phyloP scores from a whole-genome alignment of 2,888 invertebrate species.

The Argyra leucocephala region DNA sequence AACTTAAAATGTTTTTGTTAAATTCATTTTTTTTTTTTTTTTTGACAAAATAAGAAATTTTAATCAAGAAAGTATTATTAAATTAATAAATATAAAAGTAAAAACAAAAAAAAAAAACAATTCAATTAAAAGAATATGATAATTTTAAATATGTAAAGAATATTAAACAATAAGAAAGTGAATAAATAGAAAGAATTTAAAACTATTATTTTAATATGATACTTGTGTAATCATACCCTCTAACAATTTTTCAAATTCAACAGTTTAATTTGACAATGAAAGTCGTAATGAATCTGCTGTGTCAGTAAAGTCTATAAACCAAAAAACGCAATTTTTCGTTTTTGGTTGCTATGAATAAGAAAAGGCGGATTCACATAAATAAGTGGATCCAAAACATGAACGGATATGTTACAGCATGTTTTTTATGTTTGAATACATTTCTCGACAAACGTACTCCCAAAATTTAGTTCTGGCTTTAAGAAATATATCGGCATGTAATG shows the following conservation, averaged over 20 bases:
- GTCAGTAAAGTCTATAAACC: neutral
- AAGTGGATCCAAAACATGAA: no score
- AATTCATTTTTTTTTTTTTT: conserved; percentile 3
- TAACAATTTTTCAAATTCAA: neutral
- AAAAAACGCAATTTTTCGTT: no score
- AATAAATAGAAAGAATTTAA: conserved; percentile 2
- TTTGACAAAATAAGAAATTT: conserved; percentile 8
- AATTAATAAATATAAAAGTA: conserved; percentile 5
- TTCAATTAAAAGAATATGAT: neutral
- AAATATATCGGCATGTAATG: no score
- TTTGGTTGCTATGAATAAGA: no score
- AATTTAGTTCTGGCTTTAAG: no score
- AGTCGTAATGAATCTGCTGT: neutral
- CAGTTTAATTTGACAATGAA: neutral
- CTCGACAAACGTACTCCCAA: no score
- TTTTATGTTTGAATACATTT: no score
- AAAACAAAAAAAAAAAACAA: neutral
- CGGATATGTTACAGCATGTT: no score
- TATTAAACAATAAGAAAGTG: no score
- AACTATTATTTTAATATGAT: conserved; percentile 4
- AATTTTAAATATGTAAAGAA: no score
- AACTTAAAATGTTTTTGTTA: neutral
- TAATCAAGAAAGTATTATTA: conserved; percentile 7
- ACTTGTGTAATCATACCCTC: neutral
- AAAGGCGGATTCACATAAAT: no score